Evolutionary conservation across 30 jellyfish, hydroid and myxozoan genomes (phyloP).

Genomic region (Aurelia coerulea): DNA sequence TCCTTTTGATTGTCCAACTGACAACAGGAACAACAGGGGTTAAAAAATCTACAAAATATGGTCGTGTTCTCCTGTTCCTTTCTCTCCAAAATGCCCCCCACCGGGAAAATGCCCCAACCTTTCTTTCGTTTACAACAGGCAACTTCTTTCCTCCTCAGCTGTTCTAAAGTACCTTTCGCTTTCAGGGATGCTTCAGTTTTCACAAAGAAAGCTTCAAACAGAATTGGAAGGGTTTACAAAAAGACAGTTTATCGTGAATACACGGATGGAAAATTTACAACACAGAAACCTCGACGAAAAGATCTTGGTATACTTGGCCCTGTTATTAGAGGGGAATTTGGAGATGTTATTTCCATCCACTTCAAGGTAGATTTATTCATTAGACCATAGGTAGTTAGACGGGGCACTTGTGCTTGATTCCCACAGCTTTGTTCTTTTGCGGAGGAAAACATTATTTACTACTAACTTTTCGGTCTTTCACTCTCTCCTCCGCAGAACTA

Average conservation of each 20-base stretch:
- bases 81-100: no score
- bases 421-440: no score
- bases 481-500: no score
- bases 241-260: slow-evolving; percentile 65
- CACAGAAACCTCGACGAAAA: slow-evolving; percentile 31
- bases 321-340: slow-evolving; percentile 63
- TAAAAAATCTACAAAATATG: no score
- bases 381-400: no score
- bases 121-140: neutral
- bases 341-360: slow-evolving; percentile 43
- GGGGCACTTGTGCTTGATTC: no score
- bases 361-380: slow-evolving; percentile 39
- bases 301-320: slow-evolving; percentile 76
- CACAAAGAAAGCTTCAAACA: slow-evolving; percentile 50
- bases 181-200: slow-evolving; percentile 69
- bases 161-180: neutral
- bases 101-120: neutral
- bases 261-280: slow-evolving; percentile 44
- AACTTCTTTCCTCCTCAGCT: neutral
- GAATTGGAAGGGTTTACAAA: slow-evolving; percentile 72
- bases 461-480: no score
- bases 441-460: no score
- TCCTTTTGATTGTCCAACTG: no score
- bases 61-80: no score
- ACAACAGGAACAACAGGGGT: no score